Evolutionary conservation across 2,113 vertebrate genomes (phyloP).

Genomic region (Isurus oxyrinchus): DNA sequence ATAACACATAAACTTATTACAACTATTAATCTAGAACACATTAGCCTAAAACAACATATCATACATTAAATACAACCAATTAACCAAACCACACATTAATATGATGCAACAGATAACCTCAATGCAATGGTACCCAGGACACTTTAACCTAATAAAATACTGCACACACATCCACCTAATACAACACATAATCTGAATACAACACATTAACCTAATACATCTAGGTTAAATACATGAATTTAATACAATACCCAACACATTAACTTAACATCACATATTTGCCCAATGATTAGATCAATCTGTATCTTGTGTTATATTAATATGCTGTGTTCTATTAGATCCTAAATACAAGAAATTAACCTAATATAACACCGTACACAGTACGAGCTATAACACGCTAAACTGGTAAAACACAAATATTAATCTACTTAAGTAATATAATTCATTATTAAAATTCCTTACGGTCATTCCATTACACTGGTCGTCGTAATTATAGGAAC

Average conservation of each 20-base stretch:
- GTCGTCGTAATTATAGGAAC: too few species aligned
- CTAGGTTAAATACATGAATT: not conserved
- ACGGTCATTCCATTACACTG: not conserved
- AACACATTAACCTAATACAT: not conserved
- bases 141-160: not conserved
- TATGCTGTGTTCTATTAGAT: not conserved
- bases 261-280: not conserved
- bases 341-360: not conserved
- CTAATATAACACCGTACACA: too few species aligned
- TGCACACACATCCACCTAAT: not conserved
- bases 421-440: not conserved
- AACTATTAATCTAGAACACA: not conserved
- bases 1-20: not conserved
- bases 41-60: not conserved
- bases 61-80: too few species aligned
- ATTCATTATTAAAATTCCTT: not conserved
- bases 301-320: not conserved
- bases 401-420: not conserved
- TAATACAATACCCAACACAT: not conserved
- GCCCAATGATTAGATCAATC: not conserved
- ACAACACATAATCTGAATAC: not conserved
- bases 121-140: not conserved
- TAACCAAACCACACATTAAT: not conserved
- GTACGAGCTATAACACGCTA: not conserved
- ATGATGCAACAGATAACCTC: not conserved